These are phyloP conservation scores for Hemiscyllium ocellatum DNA, from an alignment of 2,113 vertebrate species.

Conservation along the genomic window DNA sequence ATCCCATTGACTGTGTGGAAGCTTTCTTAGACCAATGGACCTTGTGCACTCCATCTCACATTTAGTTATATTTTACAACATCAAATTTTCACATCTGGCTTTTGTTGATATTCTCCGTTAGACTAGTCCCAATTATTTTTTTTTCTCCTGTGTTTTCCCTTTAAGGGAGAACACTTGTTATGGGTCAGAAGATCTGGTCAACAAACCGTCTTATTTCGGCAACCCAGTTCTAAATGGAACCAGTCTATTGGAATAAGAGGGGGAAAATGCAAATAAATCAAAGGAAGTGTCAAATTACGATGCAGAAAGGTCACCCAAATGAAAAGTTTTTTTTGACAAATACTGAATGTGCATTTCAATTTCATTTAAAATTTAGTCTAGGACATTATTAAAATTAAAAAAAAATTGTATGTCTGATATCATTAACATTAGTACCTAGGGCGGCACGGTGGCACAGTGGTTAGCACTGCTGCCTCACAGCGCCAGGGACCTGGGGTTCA, in stretches of 20 bases:
- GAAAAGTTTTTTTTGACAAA: not conserved
- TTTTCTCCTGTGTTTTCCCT: not conserved
- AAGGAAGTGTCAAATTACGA: not conserved
- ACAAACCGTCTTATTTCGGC: not conserved
- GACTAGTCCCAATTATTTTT: not conserved
- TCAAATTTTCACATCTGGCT: not conserved
- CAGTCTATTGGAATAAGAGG: not conserved
- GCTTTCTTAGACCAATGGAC: not conserved
- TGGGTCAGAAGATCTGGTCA: not conserved
- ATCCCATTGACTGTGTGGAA: not conserved
- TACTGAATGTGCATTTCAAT: not conserved
- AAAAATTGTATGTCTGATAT: not conserved
- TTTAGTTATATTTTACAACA: not conserved
- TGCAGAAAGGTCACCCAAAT: not conserved
- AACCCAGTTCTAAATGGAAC: not conserved
- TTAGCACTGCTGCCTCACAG: too few species aligned
- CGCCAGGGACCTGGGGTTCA: too few species aligned
- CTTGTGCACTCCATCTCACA: not conserved
- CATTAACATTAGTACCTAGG: not conserved
- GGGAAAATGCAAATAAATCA: not conserved
- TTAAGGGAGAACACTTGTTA: not conserved
- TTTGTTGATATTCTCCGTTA: not conserved
- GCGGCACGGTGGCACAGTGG: too few species aligned
- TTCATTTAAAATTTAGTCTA: not conserved
- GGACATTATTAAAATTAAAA: not conserved